Percentiles rank a stretch among this genome's conserved stretches.
phyloP scores from a whole-genome alignment of 1,140 invertebrate species.

The Leptopilina clavipes region DNA sequence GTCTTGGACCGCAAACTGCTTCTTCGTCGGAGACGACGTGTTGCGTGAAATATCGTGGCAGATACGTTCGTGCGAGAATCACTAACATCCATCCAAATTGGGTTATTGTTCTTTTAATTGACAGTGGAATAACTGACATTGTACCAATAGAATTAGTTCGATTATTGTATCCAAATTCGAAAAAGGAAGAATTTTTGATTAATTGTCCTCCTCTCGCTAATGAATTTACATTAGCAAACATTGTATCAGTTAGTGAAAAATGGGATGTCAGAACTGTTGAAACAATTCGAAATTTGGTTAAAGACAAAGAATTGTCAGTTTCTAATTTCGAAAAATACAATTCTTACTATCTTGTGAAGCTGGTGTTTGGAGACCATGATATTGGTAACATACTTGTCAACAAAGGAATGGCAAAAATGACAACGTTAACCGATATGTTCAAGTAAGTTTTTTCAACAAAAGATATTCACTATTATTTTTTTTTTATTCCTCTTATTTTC shows the following conservation, averaged over 20 bases:
- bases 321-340: not conserved
- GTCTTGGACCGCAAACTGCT: not conserved
- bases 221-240: not conserved
- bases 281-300: not conserved
- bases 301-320: constrained; percentile 15
- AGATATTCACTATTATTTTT: constrained; percentile 14
- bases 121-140: not conserved
- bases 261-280: constrained; percentile 13
- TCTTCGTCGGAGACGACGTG: not conserved
- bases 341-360: not conserved
- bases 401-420: constrained; percentile 25
- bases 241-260: constrained; percentile 1
- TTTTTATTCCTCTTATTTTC: no score
- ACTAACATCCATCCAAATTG: not conserved
- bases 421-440: constrained; percentile 17
- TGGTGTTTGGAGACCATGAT: not conserved
- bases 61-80: not conserved
- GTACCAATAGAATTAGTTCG: not conserved
- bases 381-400: constrained; percentile 26
- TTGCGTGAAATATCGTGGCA: constrained; percentile 21
- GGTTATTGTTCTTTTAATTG: constrained; percentile 4
- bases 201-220: not conserved
- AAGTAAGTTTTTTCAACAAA: not conserved
- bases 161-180: not conserved
- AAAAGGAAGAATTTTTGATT: not conserved